Percentiles rank a stretch among this genome's conserved stretches.
These are phyloP conservation scores for Tokudaia tokunoshimensis DNA, from an alignment of 2,797 vertebrate genomes.

Conservation along the genomic window DNA sequence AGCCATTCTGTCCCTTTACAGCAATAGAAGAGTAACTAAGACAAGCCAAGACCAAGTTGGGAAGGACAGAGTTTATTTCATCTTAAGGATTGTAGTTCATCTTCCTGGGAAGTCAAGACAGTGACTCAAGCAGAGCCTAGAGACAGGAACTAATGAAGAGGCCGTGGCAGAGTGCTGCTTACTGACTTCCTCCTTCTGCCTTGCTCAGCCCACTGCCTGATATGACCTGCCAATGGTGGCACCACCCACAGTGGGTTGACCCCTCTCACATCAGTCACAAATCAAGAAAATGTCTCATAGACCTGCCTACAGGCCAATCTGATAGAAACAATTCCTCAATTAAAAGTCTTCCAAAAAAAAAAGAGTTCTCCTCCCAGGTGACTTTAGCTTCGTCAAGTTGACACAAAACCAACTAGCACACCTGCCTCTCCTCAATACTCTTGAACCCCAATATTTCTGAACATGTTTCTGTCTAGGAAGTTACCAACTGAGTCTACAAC, in stretches of 20 bases:
- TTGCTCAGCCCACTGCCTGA: not conserved
- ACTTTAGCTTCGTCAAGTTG: not conserved
- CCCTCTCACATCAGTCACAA: too few species aligned
- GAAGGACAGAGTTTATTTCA: not conserved
- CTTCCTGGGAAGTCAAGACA: not conserved
- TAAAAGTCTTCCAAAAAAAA: not conserved
- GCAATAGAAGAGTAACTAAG: not conserved
- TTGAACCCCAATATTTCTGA: not conserved
- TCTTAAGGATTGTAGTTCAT: not conserved
- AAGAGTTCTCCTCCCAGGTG: not conserved
- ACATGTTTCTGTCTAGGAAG: not conserved
- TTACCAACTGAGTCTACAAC: not conserved
- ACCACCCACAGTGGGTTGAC: not conserved
- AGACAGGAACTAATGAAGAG: not conserved
- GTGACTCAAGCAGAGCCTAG: too few species aligned
- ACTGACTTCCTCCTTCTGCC: not conserved
- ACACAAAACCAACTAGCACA: not conserved
- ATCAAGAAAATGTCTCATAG: not conserved
- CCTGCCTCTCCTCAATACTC: not conserved
- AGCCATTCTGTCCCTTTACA: not conserved
- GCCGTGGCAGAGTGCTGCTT: not conserved
- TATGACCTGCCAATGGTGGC: not conserved
- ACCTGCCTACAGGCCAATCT: not conserved
- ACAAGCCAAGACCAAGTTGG: not conserved
- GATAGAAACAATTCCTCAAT: not conserved